Conservation (phyloP, 2,113 vertebrate species). For the Pandion haliaetus region DNA sequence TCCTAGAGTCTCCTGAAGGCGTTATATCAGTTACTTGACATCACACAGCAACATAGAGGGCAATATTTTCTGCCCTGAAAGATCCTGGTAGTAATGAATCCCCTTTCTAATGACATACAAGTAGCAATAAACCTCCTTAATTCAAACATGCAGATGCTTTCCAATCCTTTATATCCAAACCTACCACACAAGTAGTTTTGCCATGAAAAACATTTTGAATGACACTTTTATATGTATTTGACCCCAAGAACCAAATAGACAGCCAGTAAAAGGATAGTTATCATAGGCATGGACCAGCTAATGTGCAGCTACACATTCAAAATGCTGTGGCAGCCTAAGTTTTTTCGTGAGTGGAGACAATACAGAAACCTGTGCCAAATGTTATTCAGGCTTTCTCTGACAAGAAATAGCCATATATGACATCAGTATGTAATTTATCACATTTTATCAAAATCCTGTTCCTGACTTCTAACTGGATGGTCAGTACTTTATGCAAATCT, state of each 20-base stretch:
- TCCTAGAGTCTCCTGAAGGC: constrained; percentile 8
- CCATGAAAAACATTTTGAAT: background rate
- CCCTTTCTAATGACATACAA: constrained; percentile 43
- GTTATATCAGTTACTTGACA: constrained; percentile 40
- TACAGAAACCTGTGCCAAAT: background rate
- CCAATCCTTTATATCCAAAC: background rate
- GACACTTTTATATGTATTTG: background rate
- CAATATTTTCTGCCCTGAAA: constrained; percentile 42
- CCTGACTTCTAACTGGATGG: background rate
- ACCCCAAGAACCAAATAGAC: background rate
- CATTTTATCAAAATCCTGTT: background rate
- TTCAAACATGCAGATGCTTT: background rate
- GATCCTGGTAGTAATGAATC: constrained; percentile 2
- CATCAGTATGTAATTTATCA: background rate
- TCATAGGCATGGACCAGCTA: background rate
- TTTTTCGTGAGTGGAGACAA: background rate
- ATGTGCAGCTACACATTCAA: background rate
- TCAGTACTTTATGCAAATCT: background rate
- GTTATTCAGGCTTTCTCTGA: background rate
- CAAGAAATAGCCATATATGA: background rate
- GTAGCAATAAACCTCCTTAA: background rate
- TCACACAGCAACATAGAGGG: constrained; percentile 13
- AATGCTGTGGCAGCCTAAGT: background rate
- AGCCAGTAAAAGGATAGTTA: background rate
- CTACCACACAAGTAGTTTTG: background rate